These are phyloP conservation scores for Drosophila conformis DNA, from an alignment of 2,888 invertebrate genomes.

Conservation along the genomic window DNA sequence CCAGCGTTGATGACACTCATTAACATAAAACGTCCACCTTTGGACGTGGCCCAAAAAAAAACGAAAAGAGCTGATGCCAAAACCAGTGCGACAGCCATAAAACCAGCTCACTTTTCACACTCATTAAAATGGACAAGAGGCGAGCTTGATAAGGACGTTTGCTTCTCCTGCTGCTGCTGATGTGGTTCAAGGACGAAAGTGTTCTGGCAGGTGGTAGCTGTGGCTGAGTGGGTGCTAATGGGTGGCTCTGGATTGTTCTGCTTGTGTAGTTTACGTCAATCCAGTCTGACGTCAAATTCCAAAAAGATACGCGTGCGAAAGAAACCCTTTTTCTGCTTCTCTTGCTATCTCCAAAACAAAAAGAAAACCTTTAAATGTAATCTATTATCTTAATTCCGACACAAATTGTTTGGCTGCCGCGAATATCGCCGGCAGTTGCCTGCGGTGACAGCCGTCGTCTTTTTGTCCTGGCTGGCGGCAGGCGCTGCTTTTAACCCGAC, in stretches of 20 bases:
- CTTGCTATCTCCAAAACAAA: not conserved
- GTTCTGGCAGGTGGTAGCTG: not conserved
- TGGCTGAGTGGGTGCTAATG: slow-evolving; percentile 30
- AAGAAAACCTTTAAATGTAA: slow-evolving; percentile 76
- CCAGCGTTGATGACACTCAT: slow-evolving; percentile 71
- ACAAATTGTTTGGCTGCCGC: slow-evolving; percentile 72
- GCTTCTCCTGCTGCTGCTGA: slow-evolving; percentile 2
- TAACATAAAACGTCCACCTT: slow-evolving; percentile 74
- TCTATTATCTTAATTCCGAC: slow-evolving; percentile 80
- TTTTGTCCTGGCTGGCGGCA: slow-evolving; percentile 16
- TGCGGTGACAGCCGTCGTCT: slow-evolving; percentile 54
- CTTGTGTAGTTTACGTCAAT: slow-evolving; percentile 27
- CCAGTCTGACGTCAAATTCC: slow-evolving; percentile 45
- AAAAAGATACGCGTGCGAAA: slow-evolving; percentile 47
- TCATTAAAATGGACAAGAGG: slow-evolving; percentile 70
- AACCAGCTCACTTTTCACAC: slow-evolving; percentile 77
- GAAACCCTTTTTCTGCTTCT: slow-evolving; percentile 61
- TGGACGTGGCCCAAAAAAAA: slow-evolving; percentile 47
- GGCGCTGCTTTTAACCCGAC: slow-evolving; percentile 58
- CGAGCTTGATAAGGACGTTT: slow-evolving; percentile 49
- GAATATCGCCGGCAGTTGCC: slow-evolving; percentile 20
- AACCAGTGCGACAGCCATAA: slow-evolving; percentile 53
- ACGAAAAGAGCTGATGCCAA: slow-evolving; percentile 8
- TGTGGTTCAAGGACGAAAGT: slow-evolving; percentile 50
- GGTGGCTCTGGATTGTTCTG: slow-evolving; percentile 21